These are phyloP conservation scores for Charanyca ferruginea DNA, from an alignment of 2,888 invertebrate genomes.

Conservation along the genomic window DNA sequence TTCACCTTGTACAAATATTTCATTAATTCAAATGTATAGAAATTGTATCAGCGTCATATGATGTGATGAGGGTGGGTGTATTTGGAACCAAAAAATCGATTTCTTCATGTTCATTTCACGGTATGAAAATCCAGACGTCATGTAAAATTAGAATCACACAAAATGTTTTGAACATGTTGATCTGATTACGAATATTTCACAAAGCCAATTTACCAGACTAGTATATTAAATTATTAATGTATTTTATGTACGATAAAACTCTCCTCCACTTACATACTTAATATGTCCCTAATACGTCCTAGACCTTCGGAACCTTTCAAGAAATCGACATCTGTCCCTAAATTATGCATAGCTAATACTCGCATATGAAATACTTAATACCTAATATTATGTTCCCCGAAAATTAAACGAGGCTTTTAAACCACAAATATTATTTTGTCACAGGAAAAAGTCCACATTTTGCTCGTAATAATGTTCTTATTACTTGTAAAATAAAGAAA, in stretches of 20 bases:
- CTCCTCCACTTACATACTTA: background rate
- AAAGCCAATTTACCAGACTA: background rate
- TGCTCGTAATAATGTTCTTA: background rate
- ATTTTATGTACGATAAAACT: constrained; percentile 2
- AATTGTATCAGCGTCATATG: too few relatives aligned
- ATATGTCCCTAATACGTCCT: background rate
- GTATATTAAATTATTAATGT: background rate
- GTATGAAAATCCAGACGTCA: background rate
- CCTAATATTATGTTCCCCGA: constrained; percentile 28
- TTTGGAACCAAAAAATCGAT: background rate
- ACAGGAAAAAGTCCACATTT: constrained; percentile 12
- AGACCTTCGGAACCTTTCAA: background rate
- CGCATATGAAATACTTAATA: constrained; percentile 21
- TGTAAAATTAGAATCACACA: background rate
- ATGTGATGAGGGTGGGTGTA: background rate
- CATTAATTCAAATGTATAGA: too few relatives aligned
- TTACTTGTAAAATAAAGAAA: background rate
- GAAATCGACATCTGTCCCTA: background rate
- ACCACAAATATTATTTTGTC: constrained; percentile 26
- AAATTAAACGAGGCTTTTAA: constrained; percentile 18
- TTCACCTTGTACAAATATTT: too few relatives aligned
- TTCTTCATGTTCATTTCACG: background rate
- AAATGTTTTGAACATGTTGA: background rate
- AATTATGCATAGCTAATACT: constrained; percentile 4
- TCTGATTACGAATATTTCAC: background rate